Evolutionary conservation across 2,113 vertebrate species (phyloP).

Genomic region (Psophia crepitans): DNA sequence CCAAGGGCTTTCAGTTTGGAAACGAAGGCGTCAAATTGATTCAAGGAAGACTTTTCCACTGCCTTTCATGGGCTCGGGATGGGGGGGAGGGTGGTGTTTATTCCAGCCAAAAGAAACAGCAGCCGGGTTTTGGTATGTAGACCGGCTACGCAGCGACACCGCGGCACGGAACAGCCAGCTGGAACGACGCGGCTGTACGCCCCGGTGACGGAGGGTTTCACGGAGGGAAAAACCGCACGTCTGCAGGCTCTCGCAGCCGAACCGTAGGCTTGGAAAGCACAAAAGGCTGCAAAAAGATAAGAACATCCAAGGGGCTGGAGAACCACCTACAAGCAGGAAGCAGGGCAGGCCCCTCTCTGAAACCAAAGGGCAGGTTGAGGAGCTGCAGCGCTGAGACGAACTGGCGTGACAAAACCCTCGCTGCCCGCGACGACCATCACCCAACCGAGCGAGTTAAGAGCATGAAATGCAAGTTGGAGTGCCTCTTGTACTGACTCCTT

Average conservation of each 20-base stretch:
- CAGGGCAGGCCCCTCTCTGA: neutral
- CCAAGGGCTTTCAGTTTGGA: neutral
- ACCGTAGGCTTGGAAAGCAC: neutral
- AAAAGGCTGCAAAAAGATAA: neutral
- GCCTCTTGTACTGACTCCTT: neutral
- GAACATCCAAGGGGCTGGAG: neutral
- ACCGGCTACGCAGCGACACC: neutral
- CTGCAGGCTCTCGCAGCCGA: neutral
- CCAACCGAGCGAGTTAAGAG: neutral
- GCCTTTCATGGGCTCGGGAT: neutral
- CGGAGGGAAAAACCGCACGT: neutral
- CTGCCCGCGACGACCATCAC: neutral
- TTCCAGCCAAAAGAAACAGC: constrained; percentile 33
- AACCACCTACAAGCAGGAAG: neutral
- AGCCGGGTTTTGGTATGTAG: neutral
- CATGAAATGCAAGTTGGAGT: neutral
- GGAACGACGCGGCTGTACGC: neutral
- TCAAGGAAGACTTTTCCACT: constrained; percentile 32
- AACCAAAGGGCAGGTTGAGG: neutral
- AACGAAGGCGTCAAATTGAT: neutral
- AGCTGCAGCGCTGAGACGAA: neutral
- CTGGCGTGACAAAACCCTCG: neutral
- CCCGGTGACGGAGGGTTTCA: neutral
- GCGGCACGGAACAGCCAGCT: constrained; percentile 1
- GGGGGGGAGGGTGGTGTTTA: neutral